Conservation (phyloP, 2,888 invertebrate species). For the Thalpophila matura region DNA sequence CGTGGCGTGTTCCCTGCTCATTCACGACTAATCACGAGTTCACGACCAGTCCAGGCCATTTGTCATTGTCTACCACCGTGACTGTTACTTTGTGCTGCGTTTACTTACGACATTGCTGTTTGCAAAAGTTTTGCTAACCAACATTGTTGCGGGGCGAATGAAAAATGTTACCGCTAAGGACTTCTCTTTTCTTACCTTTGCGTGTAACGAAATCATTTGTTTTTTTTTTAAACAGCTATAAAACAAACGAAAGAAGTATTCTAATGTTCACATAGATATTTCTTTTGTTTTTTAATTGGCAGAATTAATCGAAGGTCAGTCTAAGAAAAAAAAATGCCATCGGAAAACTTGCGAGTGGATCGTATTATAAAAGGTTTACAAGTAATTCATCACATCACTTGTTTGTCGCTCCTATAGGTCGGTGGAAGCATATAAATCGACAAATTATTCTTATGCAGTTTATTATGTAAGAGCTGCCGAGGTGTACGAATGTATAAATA, state of each 20-base stretch:
- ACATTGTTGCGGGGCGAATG: constrained; percentile 2
- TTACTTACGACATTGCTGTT: constrained; percentile 50
- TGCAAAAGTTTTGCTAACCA: constrained; percentile 41
- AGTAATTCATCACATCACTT: constrained; percentile 39
- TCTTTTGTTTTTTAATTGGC: constrained; percentile 22
- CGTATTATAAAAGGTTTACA: constrained; percentile 14
- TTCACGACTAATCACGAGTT: constrained; percentile 47
- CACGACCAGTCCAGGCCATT: constrained; percentile 37
- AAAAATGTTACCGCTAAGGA: constrained; percentile 26
- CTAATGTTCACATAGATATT: constrained; percentile 13
- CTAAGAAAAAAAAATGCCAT: constrained; percentile 22
- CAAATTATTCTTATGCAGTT: constrained; percentile 30
- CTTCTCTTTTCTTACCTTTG: constrained; percentile 7
- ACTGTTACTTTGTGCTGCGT: constrained; percentile 30
- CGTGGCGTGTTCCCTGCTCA: constrained; percentile 49
- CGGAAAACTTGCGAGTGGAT: constrained; percentile 39
- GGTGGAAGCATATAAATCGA: constrained; percentile 45
- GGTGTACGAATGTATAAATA: constrained; percentile 15
- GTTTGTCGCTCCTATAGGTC: constrained; percentile 28
- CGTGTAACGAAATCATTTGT: constrained; percentile 30
- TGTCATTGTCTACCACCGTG: constrained; percentile 53
- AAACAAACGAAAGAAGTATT: constrained; percentile 30
- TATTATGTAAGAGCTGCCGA: constrained; percentile 19
- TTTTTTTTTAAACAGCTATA: constrained; percentile 5
- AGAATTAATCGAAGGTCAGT: constrained; percentile 16